phyloP scores from a whole-genome alignment of 1,140 invertebrate species.

The Drosophila kanapiae region DNA sequence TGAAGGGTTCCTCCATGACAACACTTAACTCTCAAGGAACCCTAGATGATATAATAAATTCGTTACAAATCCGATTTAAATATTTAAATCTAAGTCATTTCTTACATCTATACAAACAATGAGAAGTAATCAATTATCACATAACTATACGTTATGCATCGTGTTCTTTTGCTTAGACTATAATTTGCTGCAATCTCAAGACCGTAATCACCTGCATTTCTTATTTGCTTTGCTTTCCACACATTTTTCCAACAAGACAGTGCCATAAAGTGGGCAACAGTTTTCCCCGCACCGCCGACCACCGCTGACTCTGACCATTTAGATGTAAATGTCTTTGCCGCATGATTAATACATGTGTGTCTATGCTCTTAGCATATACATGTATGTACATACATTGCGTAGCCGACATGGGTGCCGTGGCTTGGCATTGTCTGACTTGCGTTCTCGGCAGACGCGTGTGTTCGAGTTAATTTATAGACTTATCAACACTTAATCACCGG shows the following conservation, averaged over 20 bases:
- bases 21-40: too few relatives aligned
- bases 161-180: neutral
- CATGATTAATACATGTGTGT: conserved; percentile 67
- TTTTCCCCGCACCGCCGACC: conserved; percentile 36
- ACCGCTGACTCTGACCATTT: conserved; percentile 10
- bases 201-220: conserved; percentile 39
- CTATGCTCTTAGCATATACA: conserved; percentile 15
- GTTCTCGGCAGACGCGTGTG: conserved; percentile 56
- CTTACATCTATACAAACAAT: neutral
- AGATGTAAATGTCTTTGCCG: conserved; percentile 51
- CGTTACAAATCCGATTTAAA: neutral
- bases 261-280: conserved; percentile 55
- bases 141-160: neutral
- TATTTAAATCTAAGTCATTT: neutral
- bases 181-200: conserved; percentile 16
- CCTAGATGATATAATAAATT: too few relatives aligned
- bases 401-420: too few relatives aligned
- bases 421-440: conserved; percentile 34
- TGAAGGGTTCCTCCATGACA: too few relatives aligned
- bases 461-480: conserved; percentile 82
- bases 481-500: conserved; percentile 84
- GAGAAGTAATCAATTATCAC: conserved; percentile 1
- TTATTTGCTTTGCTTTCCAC: conserved; percentile 34
- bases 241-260: conserved; percentile 1
- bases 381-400: neutral